Conservation (phyloP, 2,888 invertebrate genomes). For the Epirrhoe tristata region DNA sequence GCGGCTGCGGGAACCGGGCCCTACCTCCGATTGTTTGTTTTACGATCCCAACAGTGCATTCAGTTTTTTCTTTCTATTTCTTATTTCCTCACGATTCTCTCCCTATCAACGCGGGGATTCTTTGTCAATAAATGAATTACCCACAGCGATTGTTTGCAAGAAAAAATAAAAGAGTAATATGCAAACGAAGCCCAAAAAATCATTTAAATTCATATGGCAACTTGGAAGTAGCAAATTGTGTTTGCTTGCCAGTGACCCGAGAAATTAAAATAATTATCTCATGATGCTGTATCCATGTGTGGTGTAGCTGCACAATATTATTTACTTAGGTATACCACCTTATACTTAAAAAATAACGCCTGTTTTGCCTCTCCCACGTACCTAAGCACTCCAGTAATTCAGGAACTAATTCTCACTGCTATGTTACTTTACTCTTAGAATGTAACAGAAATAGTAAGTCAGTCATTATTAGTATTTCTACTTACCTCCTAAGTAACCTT, state of each 20-base stretch:
- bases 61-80: conserved; percentile 75
- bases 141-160: conserved; percentile 28
- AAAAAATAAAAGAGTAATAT: conserved; percentile 24
- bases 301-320: neutral
- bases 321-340: too few relatives aligned
- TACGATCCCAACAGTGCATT: conserved; percentile 83
- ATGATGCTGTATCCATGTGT: conserved; percentile 53
- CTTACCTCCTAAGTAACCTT: conserved; percentile 9
- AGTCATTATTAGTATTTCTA: neutral
- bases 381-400: neutral
- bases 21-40: conserved; percentile 82
- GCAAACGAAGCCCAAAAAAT: conserved; percentile 43
- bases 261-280: conserved; percentile 79
- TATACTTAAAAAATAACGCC: too few relatives aligned
- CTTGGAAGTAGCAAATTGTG: conserved; percentile 63
- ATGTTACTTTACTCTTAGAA: neutral
- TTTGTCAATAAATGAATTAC: conserved; percentile 53
- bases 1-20: conserved; percentile 68
- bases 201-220: conserved; percentile 69
- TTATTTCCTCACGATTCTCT: conserved; percentile 77
- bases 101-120: conserved; percentile 72
- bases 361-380: too few relatives aligned
- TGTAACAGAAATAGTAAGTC: neutral
- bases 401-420: neutral
- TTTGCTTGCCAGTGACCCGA: conserved; percentile 66